Evolutionary conservation across 2,888 invertebrate species (phyloP), one percentile per base, ranked within the genome.

Genomic region (Amphipyra berbera): DNA sequence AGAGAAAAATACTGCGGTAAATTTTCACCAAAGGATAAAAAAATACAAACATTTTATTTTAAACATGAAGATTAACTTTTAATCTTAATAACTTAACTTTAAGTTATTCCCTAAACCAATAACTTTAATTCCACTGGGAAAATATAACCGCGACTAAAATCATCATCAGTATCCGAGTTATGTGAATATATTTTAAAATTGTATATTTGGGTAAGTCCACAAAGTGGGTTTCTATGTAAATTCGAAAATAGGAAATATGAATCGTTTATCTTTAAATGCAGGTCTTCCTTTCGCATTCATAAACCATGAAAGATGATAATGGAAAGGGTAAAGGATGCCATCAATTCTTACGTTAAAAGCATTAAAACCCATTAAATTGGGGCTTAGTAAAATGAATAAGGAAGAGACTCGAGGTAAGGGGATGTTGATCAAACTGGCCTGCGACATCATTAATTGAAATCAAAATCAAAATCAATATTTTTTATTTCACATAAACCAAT

Each of bases 211-310:
- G 37, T 37, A 37, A 54, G 37, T 21, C 37, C 10, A n/a, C 10
- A 21, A 54, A 54, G 54, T 54, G 54, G 21, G 27, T 35, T 45
- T 37, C 13, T 45, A 54, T 54, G 54, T 45, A 27, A 54, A 54
- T 54, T 10, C 1, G 45, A 35, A 45, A 54, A 45, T 27, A 27
- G 54, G 13, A 37, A 45, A 37, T 54, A 45, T 38, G 45, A 45
- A 38, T 8, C 35, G 21, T 54, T 13, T 54, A 37, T 45, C 13
- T 54, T 54, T n/a, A n/a, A 38, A 54, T 45, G 45, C 21, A 37
- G 33, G 44, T 53, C 2, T n/a, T 30, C 46, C 27, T 21, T 27
- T 27, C 49, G 6, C 5, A 5, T 27, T 30, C 30, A 30, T 7
- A 30, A 27, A 12, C 10, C 21, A 8, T 12, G n/a, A 27, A 38